A percentile compares a stretch with the other conserved stretches of the same genome.
phyloP scores from a whole-genome alignment of 2,797 vertebrate genomes.

The Pipistrellus pipistrellus region DNA sequence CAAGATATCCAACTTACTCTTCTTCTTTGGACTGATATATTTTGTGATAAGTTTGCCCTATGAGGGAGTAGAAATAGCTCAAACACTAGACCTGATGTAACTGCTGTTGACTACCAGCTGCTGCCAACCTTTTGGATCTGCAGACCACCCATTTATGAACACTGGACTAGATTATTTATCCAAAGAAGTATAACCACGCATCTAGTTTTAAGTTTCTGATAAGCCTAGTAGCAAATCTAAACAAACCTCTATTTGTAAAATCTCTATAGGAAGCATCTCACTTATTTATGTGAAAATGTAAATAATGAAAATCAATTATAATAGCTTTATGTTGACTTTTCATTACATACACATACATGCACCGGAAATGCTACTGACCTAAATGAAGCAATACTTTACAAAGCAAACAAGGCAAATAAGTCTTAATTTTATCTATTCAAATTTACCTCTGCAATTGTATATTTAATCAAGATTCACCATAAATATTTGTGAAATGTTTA shows the following conservation, averaged over 20 bases:
- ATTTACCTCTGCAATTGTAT: not conserved
- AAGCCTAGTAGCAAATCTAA: not conserved
- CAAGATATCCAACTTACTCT: not conserved
- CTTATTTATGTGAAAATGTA: not conserved
- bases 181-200: not conserved
- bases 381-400: not conserved
- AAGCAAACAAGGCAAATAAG: not conserved
- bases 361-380: not conserved
- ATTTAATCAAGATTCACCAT: constrained; percentile 53
- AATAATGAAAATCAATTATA: not conserved
- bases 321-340: not conserved
- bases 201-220: not conserved
- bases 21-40: not conserved
- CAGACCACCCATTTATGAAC: too few species aligned
- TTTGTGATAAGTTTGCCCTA: not conserved
- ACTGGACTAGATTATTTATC: not conserved
- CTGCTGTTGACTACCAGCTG: not conserved
- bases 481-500: constrained; percentile 60
- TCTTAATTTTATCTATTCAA: not conserved
- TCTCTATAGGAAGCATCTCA: constrained; percentile 7
- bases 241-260: constrained; percentile 43
- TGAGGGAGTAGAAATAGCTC: not conserved
- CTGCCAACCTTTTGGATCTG: too few species aligned
- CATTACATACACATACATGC: not conserved
- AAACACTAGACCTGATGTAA: not conserved